phyloP scores from a whole-genome alignment of 2,888 invertebrate genomes.

The Thysanoteuthis rhombus region DNA sequence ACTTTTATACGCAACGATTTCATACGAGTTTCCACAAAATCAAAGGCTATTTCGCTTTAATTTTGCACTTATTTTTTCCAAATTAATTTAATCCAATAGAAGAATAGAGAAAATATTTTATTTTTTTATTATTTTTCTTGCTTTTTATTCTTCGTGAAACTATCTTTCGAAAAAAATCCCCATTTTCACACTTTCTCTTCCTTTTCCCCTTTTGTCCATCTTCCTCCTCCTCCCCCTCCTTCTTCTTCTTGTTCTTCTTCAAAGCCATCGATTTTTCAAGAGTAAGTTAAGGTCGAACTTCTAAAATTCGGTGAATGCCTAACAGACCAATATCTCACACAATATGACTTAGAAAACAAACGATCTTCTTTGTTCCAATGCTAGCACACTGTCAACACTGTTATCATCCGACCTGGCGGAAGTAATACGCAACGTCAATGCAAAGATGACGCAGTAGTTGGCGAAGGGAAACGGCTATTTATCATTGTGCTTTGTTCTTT shows the following conservation, averaged over 20 bases:
- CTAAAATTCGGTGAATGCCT: not conserved
- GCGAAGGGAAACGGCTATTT: not conserved
- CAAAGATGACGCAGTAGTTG: not conserved
- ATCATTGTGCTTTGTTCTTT: not conserved
- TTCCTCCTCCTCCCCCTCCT: not conserved
- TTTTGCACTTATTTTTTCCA: no score
- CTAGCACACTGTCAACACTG: not conserved
- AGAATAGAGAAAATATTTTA: no score
- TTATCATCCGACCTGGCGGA: not conserved
- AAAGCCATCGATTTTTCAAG: not conserved
- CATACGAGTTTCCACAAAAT: no score
- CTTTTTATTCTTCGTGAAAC: no score
- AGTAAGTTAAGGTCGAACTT: not conserved
- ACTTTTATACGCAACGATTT: no score
- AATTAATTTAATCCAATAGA: no score
- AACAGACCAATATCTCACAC: not conserved
- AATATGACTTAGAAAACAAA: not conserved
- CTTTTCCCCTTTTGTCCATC: not conserved
- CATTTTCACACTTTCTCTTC: not conserved
- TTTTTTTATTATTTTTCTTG: no score
- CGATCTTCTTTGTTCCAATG: not conserved
- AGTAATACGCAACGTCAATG: not conserved
- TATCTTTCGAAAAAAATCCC: not conserved
- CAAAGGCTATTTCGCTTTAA: no score
- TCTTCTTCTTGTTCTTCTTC: no score